Conservation (phyloP, 2,113 vertebrate genomes). For the Chloroceryle aenea region DNA sequence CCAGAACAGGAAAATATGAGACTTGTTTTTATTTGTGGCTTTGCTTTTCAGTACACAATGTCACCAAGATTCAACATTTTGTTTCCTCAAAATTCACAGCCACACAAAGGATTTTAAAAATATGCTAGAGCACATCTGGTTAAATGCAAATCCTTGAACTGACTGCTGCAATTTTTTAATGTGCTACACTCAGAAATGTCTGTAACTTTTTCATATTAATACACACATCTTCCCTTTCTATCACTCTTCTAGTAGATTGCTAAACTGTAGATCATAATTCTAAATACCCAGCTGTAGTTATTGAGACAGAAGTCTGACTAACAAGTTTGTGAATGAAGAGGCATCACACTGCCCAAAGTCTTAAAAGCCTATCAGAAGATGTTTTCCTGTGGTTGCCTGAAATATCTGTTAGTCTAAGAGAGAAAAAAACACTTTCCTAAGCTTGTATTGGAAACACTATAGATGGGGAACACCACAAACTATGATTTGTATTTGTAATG, state of each 20-base stretch:
- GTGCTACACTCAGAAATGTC: not conserved
- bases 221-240: not conserved
- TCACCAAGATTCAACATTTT: not conserved
- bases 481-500: conserved; percentile 28
- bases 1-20: not conserved
- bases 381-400: conserved; percentile 8
- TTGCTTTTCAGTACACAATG: not conserved
- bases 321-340: conserved; percentile 34
- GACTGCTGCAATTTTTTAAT: not conserved
- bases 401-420: conserved; percentile 23
- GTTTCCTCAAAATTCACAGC: not conserved
- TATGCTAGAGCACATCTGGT: not conserved
- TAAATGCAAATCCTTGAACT: conserved; percentile 10
- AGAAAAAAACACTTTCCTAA: conserved; percentile 13
- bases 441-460: not conserved
- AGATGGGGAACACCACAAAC: not conserved
- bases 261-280: not conserved
- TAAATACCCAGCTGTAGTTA: conserved; percentile 16
- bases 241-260: not conserved
- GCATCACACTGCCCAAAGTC: not conserved
- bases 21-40: not conserved
- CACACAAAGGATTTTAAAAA: not conserved
- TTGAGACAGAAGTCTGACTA: conserved; percentile 51
- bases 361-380: conserved; percentile 61
- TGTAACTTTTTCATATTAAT: not conserved